phyloP scores from a whole-genome alignment of 2,113 vertebrate species.

The Anguilla japonica region DNA sequence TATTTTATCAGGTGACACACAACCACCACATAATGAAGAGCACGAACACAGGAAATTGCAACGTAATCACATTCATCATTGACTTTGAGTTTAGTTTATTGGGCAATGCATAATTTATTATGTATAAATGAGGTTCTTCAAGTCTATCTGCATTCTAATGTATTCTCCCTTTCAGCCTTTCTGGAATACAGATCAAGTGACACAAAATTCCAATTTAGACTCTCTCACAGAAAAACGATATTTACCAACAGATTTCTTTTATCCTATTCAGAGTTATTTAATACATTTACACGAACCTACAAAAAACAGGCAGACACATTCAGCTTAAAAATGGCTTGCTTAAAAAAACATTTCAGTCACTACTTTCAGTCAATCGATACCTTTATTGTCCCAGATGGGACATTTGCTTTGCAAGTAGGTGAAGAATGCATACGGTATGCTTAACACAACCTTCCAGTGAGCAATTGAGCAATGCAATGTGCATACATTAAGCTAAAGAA shows the following conservation, averaged over 20 bases:
- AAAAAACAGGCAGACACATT: not conserved
- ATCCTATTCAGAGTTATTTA: conserved; percentile 30
- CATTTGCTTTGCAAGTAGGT: no score
- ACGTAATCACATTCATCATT: conserved; percentile 66
- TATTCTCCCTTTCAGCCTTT: conserved; percentile 66
- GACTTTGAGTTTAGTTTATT: conserved; percentile 66
- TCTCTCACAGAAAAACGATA: conserved; percentile 7
- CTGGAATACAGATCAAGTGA: conserved; percentile 58
- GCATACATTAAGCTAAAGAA: no score
- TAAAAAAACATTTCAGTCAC: no score
- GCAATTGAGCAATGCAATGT: no score
- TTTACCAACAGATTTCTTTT: conserved; percentile 43
- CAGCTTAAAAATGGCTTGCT: not conserved
- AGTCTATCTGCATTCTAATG: conserved; percentile 57
- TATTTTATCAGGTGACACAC: conserved; percentile 29
- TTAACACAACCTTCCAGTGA: no score
- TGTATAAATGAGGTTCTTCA: conserved; percentile 67
- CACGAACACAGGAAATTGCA: conserved; percentile 32
- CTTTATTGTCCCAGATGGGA: no score
- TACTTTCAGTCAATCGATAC: no score
- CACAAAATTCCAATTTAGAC: not conserved
- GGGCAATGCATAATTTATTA: conserved; percentile 70
- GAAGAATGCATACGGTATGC: no score
- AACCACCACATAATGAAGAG: conserved; percentile 61
- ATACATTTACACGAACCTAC: not conserved